Percentiles rank a stretch among this genome's conserved stretches.
These are phyloP conservation scores for Camelus dromedarius DNA, from an alignment of 2,113 vertebrate species.

Conservation along the genomic window DNA sequence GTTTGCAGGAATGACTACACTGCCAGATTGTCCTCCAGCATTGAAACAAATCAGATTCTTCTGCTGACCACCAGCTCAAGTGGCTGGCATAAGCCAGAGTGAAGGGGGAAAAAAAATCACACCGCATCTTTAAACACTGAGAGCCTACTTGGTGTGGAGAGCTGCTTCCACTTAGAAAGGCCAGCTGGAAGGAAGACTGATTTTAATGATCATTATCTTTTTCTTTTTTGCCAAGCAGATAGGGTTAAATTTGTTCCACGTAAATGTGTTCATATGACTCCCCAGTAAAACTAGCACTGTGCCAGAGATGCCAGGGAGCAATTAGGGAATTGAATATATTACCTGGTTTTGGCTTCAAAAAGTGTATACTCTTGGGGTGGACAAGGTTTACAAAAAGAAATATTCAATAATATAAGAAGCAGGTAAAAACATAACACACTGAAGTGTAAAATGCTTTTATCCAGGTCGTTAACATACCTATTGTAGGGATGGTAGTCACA, in stretches of 20 bases:
- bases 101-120: not conserved
- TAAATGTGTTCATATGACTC: not conserved
- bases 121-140: not conserved
- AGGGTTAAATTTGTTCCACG: slow-evolving; percentile 1
- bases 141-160: not conserved
- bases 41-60: not conserved
- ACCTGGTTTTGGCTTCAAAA: not conserved
- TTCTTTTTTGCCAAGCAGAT: not conserved
- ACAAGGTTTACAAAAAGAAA: not conserved
- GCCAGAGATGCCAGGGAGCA: not conserved
- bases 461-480: slow-evolving; percentile 84
- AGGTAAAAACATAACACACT: not conserved
- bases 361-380: not conserved
- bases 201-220: not conserved
- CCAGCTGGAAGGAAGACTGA: not conserved
- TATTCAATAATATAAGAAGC: not conserved
- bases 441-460: not conserved
- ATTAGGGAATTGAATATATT: not conserved
- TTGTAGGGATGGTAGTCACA: slow-evolving; percentile 93
- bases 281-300: not conserved
- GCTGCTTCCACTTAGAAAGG: not conserved
- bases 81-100: not conserved
- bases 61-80: not conserved
- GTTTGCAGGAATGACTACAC: not conserved
- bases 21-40: not conserved